A percentile compares a stretch with the other conserved stretches of the same genome.
These are phyloP conservation scores for Tipula helvola DNA, from an alignment of 2,888 invertebrate species.

Conservation along the genomic window DNA sequence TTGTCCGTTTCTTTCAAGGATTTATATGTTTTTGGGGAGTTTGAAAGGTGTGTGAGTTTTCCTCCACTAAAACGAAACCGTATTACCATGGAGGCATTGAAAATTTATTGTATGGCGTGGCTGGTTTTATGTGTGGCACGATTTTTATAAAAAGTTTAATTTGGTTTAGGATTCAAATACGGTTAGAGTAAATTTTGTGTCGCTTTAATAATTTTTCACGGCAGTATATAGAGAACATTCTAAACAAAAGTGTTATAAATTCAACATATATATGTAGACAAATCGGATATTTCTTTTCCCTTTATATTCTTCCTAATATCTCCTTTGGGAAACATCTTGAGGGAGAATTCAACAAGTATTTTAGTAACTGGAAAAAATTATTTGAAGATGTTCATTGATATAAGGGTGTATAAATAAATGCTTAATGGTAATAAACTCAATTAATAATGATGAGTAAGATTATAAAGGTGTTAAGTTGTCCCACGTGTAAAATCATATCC, in stretches of 20 bases:
- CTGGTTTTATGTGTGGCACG: not conserved
- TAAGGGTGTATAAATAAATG: not conserved
- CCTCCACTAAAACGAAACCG: not conserved
- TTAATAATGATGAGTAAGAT: not conserved
- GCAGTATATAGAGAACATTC: not conserved
- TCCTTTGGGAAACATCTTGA: not conserved
- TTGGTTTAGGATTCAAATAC: not conserved
- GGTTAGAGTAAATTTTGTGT: not conserved
- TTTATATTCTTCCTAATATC: not conserved
- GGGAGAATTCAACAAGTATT: not conserved
- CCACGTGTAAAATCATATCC: not conserved
- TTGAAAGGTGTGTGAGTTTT: not conserved
- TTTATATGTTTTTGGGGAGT: not conserved
- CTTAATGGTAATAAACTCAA: not conserved
- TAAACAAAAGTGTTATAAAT: not conserved
- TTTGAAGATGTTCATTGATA: not conserved
- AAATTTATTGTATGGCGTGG: not conserved
- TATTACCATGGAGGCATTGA: not conserved
- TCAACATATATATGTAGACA: not conserved
- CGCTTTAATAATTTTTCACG: not conserved
- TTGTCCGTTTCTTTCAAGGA: not conserved
- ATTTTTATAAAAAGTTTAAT: not conserved
- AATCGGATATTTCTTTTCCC: not conserved
- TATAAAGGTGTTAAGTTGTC: not conserved
- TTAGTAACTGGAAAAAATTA: not conserved